Evolutionary conservation across 2,113 vertebrate species (phyloP), one percentile per base, ranked within the genome.

Genomic region (Smithornis capensis): DNA sequence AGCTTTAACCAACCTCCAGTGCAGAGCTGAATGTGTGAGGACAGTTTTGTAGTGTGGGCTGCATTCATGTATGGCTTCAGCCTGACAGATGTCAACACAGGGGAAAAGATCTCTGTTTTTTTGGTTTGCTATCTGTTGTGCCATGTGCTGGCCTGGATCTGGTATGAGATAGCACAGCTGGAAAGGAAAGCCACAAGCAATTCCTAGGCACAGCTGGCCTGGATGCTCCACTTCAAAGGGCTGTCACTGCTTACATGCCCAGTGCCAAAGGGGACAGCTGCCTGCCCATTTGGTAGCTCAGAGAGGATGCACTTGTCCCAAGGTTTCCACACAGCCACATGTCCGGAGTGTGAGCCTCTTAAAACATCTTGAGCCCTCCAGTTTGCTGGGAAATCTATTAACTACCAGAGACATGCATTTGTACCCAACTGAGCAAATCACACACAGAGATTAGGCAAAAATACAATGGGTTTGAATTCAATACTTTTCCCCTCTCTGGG

Each of bases 381-480:
- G 35, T 24, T 63, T 0, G 0, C 3, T 74, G 74, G 22, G 56
- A 78, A 33, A 53, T 28, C 44, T 57, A 40, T 60, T 65, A 77
- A 63, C 55, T 55, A 15, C 22, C 75, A 77, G 40, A 62, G 24
- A 64, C 29, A 64, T 21, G 42, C 15, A 29, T 55, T 53, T 42
- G 15, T 59, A 68, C 37, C 67, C 62, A n/a, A 14, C 0, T 24
- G 33, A 79, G 29, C 49, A 91, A 89, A 76, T 53, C 37, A 53
- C 4, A 6, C 21, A 23, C 0, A 1, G n/a, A 50, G 35, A 33
- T 0, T 29, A 29, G 55, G 38, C 5, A 67, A 74, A 90, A 89
- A 45, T 10, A 33, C 7, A 49, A 7, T 2, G 5, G 27, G 25
- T 93, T 94, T 67, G 53, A 57, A 68, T 65, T 63, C 0, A 0